A percentile compares a stretch with the other conserved stretches of the same genome.
Conservation (phyloP, 1,140 invertebrate species). For the Drosophila yakuba region DNA sequence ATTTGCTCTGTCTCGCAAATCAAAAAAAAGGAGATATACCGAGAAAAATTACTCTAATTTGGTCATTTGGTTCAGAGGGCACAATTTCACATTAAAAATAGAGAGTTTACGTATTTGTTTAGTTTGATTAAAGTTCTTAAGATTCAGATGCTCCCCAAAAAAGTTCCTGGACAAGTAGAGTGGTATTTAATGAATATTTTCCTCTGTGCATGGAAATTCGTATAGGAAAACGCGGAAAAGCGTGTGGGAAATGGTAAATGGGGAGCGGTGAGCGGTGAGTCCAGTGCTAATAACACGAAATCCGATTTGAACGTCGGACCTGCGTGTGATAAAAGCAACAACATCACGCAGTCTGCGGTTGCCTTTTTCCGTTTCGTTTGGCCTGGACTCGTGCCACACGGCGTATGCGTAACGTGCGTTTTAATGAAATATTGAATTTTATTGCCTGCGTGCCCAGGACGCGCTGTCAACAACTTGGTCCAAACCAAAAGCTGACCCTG, state of each 20-base stretch:
- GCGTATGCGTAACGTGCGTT: conserved; percentile 82
- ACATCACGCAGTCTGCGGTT: conserved; percentile 73
- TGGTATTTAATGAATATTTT: neutral
- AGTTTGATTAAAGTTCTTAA: too few relatives aligned
- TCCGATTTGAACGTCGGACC: conserved; percentile 75
- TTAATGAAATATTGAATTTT: conserved; percentile 84
- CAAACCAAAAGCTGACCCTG: conserved; percentile 34
- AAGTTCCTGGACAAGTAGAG: too few relatives aligned
- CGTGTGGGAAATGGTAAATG: neutral
- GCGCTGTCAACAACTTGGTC: conserved; percentile 48
- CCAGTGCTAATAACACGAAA: conserved; percentile 77
- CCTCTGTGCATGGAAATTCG: conserved; percentile 22
- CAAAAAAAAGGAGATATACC: conserved; percentile 21
- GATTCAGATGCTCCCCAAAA: too few relatives aligned
- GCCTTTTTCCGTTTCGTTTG: conserved; percentile 48
- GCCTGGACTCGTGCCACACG: conserved; percentile 47
- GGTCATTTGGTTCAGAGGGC: neutral
- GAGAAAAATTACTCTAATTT: neutral
- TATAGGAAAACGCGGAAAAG: conserved; percentile 25
- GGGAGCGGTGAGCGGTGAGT: conserved; percentile 10
- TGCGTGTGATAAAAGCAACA: conserved; percentile 79
- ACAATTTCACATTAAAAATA: too few relatives aligned
- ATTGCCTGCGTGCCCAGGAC: conserved; percentile 80
- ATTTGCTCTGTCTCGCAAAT: conserved; percentile 48
- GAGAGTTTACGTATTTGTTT: too few relatives aligned